phyloP scores from a whole-genome alignment of 2,797 vertebrate species.

The Macropus fuliginosus region DNA sequence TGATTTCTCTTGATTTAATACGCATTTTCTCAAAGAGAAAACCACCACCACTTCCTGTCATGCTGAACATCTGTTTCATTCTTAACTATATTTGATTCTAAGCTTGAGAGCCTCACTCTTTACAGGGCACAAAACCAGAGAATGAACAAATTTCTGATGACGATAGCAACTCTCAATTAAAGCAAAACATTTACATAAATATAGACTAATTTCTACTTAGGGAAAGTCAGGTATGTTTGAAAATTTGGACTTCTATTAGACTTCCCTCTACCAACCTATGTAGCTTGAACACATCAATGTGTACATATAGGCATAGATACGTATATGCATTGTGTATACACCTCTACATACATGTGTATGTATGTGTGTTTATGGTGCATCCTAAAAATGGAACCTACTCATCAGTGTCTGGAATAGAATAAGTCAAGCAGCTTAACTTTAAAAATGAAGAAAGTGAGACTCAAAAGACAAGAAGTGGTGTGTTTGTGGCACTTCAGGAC shows the following conservation, averaged over 20 bases:
- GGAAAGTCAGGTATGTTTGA: background rate
- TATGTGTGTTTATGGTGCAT: background rate
- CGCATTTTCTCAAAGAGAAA: background rate
- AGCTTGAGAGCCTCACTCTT: slow-evolving; percentile 8
- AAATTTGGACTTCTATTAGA: slow-evolving; percentile 1
- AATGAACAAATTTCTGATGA: background rate
- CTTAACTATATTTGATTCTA: background rate
- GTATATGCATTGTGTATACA: background rate
- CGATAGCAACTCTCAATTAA: background rate
- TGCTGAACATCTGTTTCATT: background rate
- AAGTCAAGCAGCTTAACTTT: background rate
- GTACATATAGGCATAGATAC: background rate
- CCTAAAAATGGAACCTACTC: background rate
- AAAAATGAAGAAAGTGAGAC: background rate
- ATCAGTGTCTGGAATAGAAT: background rate
- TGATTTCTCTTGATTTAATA: background rate
- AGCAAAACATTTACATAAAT: background rate
- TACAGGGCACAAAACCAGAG: background rate
- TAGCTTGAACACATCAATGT: background rate
- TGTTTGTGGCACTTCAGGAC: background rate
- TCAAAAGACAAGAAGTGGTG: background rate
- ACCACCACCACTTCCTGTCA: slow-evolving; percentile 24
- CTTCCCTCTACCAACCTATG: background rate
- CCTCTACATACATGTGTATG: background rate
- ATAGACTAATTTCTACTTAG: background rate